These are phyloP conservation scores for Crenichthys baileyi DNA, from an alignment of 2,797 vertebrate genomes.

Conservation along the genomic window DNA sequence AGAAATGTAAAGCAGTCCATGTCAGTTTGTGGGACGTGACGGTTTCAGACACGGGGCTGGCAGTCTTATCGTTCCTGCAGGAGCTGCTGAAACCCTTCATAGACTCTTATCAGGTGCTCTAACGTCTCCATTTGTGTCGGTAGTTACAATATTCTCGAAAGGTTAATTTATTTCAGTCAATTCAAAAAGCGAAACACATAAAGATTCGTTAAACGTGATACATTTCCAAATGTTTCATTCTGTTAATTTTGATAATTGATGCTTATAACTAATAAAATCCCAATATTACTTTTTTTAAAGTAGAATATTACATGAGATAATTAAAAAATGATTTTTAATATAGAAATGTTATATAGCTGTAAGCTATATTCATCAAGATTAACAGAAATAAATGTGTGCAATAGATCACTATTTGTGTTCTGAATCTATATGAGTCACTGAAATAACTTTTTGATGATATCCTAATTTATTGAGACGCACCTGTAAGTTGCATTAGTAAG, in stretches of 20 bases:
- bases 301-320: too few relatives aligned
- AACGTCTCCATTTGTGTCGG: neutral
- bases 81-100: constrained; percentile 88
- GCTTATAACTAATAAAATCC: neutral
- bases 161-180: neutral
- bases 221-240: neutral
- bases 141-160: neutral
- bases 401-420: too few relatives aligned
- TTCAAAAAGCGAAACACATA: neutral
- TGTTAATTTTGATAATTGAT: neutral
- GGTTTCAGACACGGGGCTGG: constrained; percentile 73
- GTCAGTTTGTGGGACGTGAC: constrained; percentile 78
- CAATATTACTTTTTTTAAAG: neutral
- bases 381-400: too few relatives aligned
- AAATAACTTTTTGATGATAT: too few relatives aligned
- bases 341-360: neutral
- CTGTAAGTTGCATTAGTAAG: too few relatives aligned
- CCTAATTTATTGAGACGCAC: too few relatives aligned
- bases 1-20: constrained; percentile 83
- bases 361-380: too few relatives aligned
- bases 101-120: constrained; percentile 89
- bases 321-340: neutral
- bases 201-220: neutral
- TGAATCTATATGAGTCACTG: too few relatives aligned
- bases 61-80: constrained; percentile 82